A percentile compares a stretch with the other conserved stretches of the same genome.
These are phyloP conservation scores for Notocelia uddmanniana DNA, from an alignment of 2,888 invertebrate species.

Conservation along the genomic window DNA sequence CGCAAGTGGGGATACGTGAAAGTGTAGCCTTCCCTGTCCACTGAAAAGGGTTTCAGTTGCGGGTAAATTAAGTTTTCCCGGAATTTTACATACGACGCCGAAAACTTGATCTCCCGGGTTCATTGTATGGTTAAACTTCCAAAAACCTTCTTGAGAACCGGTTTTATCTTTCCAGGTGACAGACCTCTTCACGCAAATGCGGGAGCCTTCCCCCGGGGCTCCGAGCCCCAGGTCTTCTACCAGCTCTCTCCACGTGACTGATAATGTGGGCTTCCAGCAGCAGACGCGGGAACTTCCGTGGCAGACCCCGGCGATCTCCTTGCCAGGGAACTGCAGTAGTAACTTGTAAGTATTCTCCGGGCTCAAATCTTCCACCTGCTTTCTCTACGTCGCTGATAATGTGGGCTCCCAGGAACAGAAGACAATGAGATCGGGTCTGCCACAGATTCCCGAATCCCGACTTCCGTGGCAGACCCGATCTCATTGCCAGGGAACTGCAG, in stretches of 20 bases:
- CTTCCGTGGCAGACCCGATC: not conserved
- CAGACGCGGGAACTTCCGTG: constrained; percentile 79
- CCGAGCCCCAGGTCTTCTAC: constrained; percentile 70
- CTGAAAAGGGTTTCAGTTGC: no score
- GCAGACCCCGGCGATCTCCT: constrained; percentile 68
- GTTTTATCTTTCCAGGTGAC: constrained; percentile 86
- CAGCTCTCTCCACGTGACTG: constrained; percentile 70
- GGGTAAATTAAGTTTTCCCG: no score
- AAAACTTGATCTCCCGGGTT: no score
- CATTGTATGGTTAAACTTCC: no score
- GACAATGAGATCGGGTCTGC: no score
- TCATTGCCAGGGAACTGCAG: constrained; percentile 2
- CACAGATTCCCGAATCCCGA: no score
- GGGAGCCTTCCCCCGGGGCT: constrained; percentile 85
- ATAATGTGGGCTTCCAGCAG: constrained; percentile 77
- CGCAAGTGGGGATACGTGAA: no score
- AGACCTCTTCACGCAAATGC: constrained; percentile 90
- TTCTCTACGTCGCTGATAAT: not conserved
- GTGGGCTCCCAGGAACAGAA: not conserved
- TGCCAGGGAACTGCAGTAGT: constrained; percentile 61
- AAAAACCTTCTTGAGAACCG: not conserved
- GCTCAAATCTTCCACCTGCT: not conserved
- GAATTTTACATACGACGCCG: no score
- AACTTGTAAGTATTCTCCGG: constrained; percentile 58
- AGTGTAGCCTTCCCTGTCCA: no score